These are phyloP conservation scores for Nerophis lumbriciformis DNA, from an alignment of 2,113 vertebrate species.

Conservation along the genomic window DNA sequence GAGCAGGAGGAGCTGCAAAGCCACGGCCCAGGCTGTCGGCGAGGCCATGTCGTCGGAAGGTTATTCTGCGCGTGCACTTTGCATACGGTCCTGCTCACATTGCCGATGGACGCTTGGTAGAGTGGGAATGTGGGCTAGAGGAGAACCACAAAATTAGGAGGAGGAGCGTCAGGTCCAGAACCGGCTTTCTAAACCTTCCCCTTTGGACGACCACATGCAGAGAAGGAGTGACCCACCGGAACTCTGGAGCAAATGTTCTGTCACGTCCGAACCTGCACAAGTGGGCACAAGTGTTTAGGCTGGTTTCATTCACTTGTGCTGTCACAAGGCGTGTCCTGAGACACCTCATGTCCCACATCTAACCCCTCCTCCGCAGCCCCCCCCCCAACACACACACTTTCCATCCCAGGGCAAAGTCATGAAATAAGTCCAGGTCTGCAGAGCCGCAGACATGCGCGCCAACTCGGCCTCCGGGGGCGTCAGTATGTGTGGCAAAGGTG, in stretches of 20 bases:
- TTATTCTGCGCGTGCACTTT: background rate
- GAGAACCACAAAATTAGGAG: slow-evolving; percentile 31
- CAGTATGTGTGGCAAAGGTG: slow-evolving; percentile 46
- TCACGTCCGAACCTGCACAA: background rate
- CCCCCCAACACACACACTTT: slow-evolving; percentile 1
- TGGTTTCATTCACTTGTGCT: background rate
- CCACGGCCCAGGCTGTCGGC: slow-evolving; percentile 56
- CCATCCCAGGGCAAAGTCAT: slow-evolving; percentile 35
- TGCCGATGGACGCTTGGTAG: slow-evolving; percentile 5
- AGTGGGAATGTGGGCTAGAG: slow-evolving; percentile 28
- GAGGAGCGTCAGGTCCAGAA: slow-evolving; percentile 57
- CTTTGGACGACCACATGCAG: slow-evolving; percentile 58
- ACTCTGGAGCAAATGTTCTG: slow-evolving; percentile 39
- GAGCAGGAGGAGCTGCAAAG: slow-evolving; percentile 70
- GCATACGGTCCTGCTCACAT: background rate
- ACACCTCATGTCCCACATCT: background rate
- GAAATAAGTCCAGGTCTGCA: slow-evolving; percentile 44
- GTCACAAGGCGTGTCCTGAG: background rate
- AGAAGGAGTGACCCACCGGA: slow-evolving; percentile 62
- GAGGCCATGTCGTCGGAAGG: slow-evolving; percentile 52
- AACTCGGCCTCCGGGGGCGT: slow-evolving; percentile 31
- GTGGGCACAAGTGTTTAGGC: background rate
- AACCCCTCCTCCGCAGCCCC: slow-evolving; percentile 17
- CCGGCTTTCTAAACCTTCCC: slow-evolving; percentile 59
- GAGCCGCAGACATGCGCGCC: slow-evolving; percentile 43